Conservation (phyloP, 2,113 vertebrate genomes). For the Cololabis saira region DNA sequence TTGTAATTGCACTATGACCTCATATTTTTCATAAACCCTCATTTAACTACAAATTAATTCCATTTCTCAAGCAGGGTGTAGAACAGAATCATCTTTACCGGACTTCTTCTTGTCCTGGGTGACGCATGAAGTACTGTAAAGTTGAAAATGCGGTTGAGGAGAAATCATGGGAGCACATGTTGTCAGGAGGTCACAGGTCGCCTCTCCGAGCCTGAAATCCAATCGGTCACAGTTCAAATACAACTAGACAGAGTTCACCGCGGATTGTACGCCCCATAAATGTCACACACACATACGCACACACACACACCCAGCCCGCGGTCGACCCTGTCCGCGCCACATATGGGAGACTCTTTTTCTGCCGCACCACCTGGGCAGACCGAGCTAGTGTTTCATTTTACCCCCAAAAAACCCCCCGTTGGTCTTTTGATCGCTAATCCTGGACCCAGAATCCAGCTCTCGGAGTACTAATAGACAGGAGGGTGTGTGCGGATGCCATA, state of each 20-base stretch:
- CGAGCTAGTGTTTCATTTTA: slow-evolving; percentile 67
- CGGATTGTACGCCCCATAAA: slow-evolving; percentile 65
- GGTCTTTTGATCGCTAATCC: slow-evolving; percentile 81
- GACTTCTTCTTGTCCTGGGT: background rate
- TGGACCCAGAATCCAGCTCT: slow-evolving; percentile 26
- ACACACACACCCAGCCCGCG: slow-evolving; percentile 40
- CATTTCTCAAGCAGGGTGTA: no score
- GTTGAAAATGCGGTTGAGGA: slow-evolving; percentile 31
- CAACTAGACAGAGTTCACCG: slow-evolving; percentile 82
- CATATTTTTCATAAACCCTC: no score
- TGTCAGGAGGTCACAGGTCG: slow-evolving; percentile 59
- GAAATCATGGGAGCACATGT: slow-evolving; percentile 56
- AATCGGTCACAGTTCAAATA: slow-evolving; percentile 79
- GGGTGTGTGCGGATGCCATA: slow-evolving; percentile 49
- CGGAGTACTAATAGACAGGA: slow-evolving; percentile 38
- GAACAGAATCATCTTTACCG: background rate
- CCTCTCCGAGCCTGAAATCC: slow-evolving; percentile 70
- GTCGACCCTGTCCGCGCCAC: slow-evolving; percentile 56
- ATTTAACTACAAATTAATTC: no score
- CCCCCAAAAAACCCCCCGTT: slow-evolving; percentile 35
- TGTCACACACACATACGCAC: slow-evolving; percentile 41
- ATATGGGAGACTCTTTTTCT: slow-evolving; percentile 68
- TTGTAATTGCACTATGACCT: no score
- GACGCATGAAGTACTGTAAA: background rate
- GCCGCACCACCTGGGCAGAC: slow-evolving; percentile 75